Conservation (phyloP, 92 coral and sea anemone species). For the Epizoanthus rinbou region DNA sequence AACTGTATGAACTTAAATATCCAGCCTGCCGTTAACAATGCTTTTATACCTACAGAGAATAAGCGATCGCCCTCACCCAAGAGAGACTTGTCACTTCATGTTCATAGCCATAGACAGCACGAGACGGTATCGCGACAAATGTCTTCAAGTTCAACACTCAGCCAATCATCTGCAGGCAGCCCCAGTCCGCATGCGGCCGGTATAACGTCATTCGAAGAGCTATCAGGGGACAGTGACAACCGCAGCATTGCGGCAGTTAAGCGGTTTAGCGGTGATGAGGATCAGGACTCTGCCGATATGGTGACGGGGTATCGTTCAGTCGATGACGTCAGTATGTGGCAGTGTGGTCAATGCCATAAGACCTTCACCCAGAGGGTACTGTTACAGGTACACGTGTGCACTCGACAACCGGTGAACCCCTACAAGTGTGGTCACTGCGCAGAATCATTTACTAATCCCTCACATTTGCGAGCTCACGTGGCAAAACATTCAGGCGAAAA, state of each 20-base stretch:
- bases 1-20: too few relatives aligned
- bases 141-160: constrained; percentile 20
- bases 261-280: constrained; percentile 26
- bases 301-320: constrained; percentile 14
- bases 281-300: constrained; percentile 9
- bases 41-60: constrained; percentile 2
- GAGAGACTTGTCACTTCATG: background rate
- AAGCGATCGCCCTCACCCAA: background rate
- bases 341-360: constrained; percentile 84
- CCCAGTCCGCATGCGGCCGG: background rate
- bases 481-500: constrained; percentile 80
- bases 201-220: background rate
- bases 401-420: constrained; percentile 78
- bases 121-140: constrained; percentile 27
- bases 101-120: background rate
- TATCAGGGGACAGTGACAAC: background rate
- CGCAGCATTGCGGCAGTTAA: background rate
- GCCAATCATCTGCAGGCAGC: constrained; percentile 29
- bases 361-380: constrained; percentile 78
- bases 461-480: constrained; percentile 88
- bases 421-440: constrained; percentile 92
- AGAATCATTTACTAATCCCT: constrained; percentile 77
- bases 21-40: too few relatives aligned
- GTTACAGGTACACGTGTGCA: constrained; percentile 89
- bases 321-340: constrained; percentile 69